Evolutionary conservation across 30 jellyfish, hydroid and myxozoan species (phyloP), one percentile per base, ranked within the genome.

Genomic region (Pelagia noctiluca): DNA sequence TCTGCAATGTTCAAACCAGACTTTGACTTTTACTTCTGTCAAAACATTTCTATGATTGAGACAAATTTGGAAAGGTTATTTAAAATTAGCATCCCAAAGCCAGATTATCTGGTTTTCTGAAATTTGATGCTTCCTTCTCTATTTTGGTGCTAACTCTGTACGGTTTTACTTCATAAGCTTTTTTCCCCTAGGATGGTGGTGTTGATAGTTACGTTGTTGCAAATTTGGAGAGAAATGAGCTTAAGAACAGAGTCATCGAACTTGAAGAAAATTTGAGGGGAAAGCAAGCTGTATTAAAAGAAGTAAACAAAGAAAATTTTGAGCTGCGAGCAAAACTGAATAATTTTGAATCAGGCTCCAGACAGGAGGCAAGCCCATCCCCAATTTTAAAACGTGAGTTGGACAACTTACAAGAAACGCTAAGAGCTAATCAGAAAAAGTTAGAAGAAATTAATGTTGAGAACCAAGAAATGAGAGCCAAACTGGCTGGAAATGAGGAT

Each of bases 231-330:
- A 71, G 87, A 60, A 87, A 87, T 47, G 96, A 87, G 46, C 25
- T 77, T 60, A 77, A 87, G 42, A 78, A 77, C 69, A 77, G 88
- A 54, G 96, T 87, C 23, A 69, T 87, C 35, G 96, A 78, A 62
- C 80, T 87, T 18, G 96, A 87, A 50, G 96, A 87, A 60, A 87
- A 70, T 47, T 48, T 87, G 77, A 71, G 96, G 18, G 96, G 96
- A 19, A 87, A 87, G 71, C 96, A 87, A 63, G 73, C 88, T 30
- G 96, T 72, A 0, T 10, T 87, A 36, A 87, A 87, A 37, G 96
- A 87, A 2, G 54, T 87, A 21, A 87, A 87, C 91, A 87, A 87
- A 36, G 96, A 87, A 54, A 87, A 87, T 60, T 87, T 76, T 70
- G 91, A 71, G 36, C 76, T 87, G 34, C 62, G 89, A 52, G 88